Conservation (phyloP, 2,113 vertebrate species). For the Acanthochromis polyacanthus region DNA sequence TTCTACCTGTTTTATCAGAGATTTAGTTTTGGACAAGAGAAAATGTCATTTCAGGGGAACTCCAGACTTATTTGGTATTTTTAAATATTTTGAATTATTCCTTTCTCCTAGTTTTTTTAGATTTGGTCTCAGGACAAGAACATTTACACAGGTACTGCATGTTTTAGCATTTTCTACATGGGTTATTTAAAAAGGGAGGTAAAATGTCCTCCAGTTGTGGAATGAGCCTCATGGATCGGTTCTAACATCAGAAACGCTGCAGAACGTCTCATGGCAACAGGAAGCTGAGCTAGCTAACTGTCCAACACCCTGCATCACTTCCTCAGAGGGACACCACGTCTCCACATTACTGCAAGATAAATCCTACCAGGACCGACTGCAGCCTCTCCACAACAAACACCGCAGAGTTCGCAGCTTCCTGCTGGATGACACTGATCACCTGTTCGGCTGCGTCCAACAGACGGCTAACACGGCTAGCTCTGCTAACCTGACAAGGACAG, state of each 20-base stretch:
- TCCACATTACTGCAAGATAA: conserved; percentile 22
- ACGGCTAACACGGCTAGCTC: conserved; percentile 66
- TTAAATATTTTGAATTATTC: no score
- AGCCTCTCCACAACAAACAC: background rate
- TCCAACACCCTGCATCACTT: conserved; percentile 49
- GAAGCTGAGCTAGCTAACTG: conserved; percentile 47
- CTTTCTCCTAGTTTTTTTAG: no score
- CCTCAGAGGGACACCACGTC: conserved; percentile 52
- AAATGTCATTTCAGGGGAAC: no score
- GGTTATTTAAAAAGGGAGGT: no score
- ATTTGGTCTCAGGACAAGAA: no score
- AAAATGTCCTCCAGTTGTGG: no score
- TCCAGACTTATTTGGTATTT: no score
- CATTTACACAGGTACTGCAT: no score
- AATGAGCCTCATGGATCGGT: no score
- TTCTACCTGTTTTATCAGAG: no score
- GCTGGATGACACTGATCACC: conserved; percentile 45
- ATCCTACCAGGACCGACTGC: conserved; percentile 10
- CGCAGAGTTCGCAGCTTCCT: background rate
- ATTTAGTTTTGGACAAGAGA: no score
- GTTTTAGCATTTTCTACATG: no score
- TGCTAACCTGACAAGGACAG: conserved; percentile 65
- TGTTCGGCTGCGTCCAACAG: conserved; percentile 41
- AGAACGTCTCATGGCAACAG: conserved; percentile 23
- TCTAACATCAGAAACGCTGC: background rate